Conservation (phyloP, 2,888 invertebrate genomes). For the Yponomeuta cagnagella region DNA sequence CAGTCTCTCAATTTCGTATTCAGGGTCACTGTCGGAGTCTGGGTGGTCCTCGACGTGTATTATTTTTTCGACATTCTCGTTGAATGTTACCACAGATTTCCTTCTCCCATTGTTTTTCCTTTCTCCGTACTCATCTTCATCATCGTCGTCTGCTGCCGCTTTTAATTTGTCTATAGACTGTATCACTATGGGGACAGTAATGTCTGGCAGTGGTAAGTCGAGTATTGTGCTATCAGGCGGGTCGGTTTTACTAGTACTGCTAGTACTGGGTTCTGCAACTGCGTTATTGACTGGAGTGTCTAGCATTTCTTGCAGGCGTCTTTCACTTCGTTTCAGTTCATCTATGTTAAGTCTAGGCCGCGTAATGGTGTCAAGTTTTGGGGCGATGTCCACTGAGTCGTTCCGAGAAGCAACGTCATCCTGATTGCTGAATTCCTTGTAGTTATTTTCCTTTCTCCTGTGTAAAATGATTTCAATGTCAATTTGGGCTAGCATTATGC, state of each 20-base stretch:
- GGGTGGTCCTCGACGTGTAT: constrained; percentile 64
- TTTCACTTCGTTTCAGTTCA: constrained; percentile 57
- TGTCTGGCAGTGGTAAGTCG: constrained; percentile 36
- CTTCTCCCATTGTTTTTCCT: constrained; percentile 33
- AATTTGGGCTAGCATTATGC: not conserved
- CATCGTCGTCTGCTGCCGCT: constrained; percentile 46
- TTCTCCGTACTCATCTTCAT: constrained; percentile 66
- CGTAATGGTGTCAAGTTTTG: constrained; percentile 33
- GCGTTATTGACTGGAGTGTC: constrained; percentile 41
- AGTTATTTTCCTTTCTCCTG: constrained; percentile 47
- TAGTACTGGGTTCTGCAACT: constrained; percentile 28
- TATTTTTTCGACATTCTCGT: constrained; percentile 72
- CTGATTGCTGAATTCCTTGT: constrained; percentile 47
- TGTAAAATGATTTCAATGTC: constrained; percentile 24
- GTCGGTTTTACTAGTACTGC: constrained; percentile 30
- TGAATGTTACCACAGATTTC: constrained; percentile 74
- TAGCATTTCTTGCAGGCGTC: constrained; percentile 56
- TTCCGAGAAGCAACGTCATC: constrained; percentile 46
- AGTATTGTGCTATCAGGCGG: constrained; percentile 29
- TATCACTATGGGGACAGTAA: constrained; percentile 47
- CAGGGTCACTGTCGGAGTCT: constrained; percentile 21
- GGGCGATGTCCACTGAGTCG: constrained; percentile 32
- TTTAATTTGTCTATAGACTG: constrained; percentile 64
- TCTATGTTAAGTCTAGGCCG: constrained; percentile 54
- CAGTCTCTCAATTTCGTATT: constrained; percentile 14